Conservation (phyloP, 2,888 invertebrate species). For the Microchrysa polita region DNA sequence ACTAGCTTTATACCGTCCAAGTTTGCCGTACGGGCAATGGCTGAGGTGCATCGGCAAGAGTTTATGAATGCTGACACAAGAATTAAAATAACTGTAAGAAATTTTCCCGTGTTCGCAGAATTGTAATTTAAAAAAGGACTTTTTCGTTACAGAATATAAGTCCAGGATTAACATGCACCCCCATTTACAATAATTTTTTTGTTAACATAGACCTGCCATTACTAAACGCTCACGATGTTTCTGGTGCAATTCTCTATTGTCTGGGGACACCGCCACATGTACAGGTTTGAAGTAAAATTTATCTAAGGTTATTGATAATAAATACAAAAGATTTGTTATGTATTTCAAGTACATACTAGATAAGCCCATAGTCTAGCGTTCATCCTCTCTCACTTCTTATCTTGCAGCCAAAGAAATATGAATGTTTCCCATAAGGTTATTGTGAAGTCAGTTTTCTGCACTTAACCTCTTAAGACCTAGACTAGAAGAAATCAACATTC, state of each 20-base stretch:
- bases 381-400: too few relatives aligned
- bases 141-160: slow-evolving; percentile 57
- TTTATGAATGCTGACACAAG: slow-evolving; percentile 58
- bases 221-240: slow-evolving; percentile 42
- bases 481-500: too few relatives aligned
- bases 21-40: slow-evolving; percentile 60
- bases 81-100: slow-evolving; percentile 61
- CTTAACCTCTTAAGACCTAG: too few relatives aligned
- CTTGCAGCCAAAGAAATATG: too few relatives aligned
- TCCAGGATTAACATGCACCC: slow-evolving; percentile 59
- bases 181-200: slow-evolving; percentile 47
- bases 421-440: too few relatives aligned
- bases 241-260: slow-evolving; percentile 53
- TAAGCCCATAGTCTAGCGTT: too few relatives aligned
- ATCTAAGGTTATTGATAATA: too few relatives aligned
- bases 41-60: slow-evolving; percentile 61
- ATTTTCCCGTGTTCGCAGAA: neutral
- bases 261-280: slow-evolving; percentile 60
- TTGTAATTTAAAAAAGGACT: neutral
- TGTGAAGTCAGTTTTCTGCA: too few relatives aligned
- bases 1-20: slow-evolving; percentile 54
- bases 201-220: neutral
- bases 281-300: slow-evolving; percentile 58
- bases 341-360: too few relatives aligned
- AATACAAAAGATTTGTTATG: too few relatives aligned